phyloP scores from a whole-genome alignment of 1,140 invertebrate species.

The Drosophila willistoni region DNA sequence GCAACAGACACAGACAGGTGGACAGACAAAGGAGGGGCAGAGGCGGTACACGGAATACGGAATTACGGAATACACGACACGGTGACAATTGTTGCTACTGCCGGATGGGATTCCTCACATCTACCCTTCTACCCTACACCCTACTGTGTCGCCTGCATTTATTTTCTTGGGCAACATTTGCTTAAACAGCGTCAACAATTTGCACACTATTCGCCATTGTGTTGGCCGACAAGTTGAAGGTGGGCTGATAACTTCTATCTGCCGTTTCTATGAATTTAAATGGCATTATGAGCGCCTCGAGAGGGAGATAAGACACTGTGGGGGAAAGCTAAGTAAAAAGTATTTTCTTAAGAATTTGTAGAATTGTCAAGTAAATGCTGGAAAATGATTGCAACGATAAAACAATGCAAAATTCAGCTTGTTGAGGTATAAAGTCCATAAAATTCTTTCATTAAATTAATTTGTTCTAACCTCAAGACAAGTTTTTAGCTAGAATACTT shows the following conservation, averaged over 20 bases:
- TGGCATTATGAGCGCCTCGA: conserved; percentile 61
- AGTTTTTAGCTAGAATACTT: too few relatives aligned
- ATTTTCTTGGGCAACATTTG: conserved; percentile 64
- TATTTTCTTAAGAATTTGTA: conserved; percentile 18
- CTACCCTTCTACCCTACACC: neutral
- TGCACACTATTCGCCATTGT: conserved; percentile 71
- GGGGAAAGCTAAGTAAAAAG: too few relatives aligned
- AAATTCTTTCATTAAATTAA: too few relatives aligned
- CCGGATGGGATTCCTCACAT: conserved; percentile 9
- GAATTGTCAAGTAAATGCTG: neutral
- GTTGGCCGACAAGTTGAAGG: conserved; percentile 24
- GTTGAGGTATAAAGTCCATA: too few relatives aligned
- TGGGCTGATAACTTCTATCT: conserved; percentile 58
- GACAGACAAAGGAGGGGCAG: neutral
- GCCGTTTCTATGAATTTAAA: conserved; percentile 69
- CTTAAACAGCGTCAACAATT: conserved; percentile 77
- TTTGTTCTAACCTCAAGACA: too few relatives aligned
- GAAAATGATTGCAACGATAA: neutral
- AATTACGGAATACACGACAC: conserved; percentile 33
- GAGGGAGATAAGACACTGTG: conserved; percentile 1
- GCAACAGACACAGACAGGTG: conserved; percentile 7
- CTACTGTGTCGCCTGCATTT: conserved; percentile 31
- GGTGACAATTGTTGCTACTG: conserved; percentile 54
- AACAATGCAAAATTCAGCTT: too few relatives aligned
- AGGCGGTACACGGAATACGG: conserved; percentile 11